A percentile compares a stretch with the other conserved stretches of the same genome.
Evolutionary conservation across 35 echinoderm and acorn worm genomes (phyloP).

Genomic region (Apostichopus japonicus): DNA sequence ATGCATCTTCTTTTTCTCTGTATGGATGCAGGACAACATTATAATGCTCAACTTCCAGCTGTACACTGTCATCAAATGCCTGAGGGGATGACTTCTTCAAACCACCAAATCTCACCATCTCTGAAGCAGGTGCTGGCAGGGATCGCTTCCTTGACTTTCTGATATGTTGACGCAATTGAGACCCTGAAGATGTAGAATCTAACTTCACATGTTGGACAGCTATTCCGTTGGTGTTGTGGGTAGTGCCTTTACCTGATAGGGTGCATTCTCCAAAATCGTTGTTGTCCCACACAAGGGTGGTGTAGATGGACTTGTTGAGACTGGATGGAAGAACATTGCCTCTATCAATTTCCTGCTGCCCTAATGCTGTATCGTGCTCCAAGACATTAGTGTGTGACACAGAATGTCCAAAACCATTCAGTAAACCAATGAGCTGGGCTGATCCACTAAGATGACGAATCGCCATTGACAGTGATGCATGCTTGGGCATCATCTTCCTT

Average conservation of each 20-base stretch:
- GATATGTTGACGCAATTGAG: not conserved
- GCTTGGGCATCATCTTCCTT: constrained; percentile 9
- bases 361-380: no score
- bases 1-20: no score
- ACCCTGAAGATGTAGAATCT: not conserved
- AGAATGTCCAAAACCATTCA: constrained; percentile 79
- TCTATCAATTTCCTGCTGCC: no score
- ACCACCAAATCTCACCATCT: constrained; percentile 48
- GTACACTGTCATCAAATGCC: no score
- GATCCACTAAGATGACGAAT: constrained; percentile 70
- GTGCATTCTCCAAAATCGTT: constrained; percentile 53
- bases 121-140: not conserved
- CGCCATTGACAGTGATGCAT: constrained; percentile 52
- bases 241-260: constrained; percentile 55
- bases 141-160: not conserved
- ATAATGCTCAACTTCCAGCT: no score
- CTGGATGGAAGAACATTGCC: no score
- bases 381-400: constrained; percentile 23
- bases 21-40: no score
- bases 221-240: constrained; percentile 64
- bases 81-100: not conserved
- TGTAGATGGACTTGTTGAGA: no score
- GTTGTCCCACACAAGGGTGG: constrained; percentile 65
- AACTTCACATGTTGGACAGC: not conserved
- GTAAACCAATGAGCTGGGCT: not conserved